Conservation (phyloP, 2,888 invertebrate species). For the Caradrina kadenii region DNA sequence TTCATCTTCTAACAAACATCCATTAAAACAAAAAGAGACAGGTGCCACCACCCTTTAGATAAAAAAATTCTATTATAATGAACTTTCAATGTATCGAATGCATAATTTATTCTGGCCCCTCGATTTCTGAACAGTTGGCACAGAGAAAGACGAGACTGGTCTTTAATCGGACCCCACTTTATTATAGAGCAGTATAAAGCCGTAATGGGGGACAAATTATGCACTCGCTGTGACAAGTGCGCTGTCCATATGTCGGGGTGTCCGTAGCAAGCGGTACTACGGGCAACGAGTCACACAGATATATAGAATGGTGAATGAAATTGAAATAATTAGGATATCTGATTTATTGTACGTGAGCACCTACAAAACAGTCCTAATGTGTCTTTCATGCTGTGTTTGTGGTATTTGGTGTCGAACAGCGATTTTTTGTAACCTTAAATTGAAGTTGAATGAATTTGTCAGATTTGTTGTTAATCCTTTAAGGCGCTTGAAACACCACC, state of each 20-base stretch:
- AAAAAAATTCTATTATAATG: slow-evolving; percentile 84
- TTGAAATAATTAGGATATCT: background rate
- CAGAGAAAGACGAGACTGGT: slow-evolving; percentile 86
- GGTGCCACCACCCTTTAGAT: slow-evolving; percentile 77
- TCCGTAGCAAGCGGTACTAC: slow-evolving; percentile 79
- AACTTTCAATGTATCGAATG: slow-evolving; percentile 87
- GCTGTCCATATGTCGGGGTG: slow-evolving; percentile 87
- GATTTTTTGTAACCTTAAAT: too few species aligned
- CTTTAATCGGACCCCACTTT: slow-evolving; percentile 86
- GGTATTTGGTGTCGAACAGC: too few species aligned
- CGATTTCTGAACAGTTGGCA: slow-evolving; percentile 83
- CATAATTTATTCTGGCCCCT: slow-evolving; percentile 84
- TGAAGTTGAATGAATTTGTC: too few species aligned
- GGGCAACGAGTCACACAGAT: slow-evolving; percentile 68
- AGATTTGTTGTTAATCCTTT: too few species aligned
- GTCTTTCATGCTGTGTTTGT: too few species aligned
- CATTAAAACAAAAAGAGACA: slow-evolving; percentile 74
- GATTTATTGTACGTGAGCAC: background rate
- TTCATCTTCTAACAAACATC: slow-evolving; percentile 25
- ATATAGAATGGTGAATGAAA: background rate
- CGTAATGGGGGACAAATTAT: slow-evolving; percentile 89
- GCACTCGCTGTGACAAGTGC: slow-evolving; percentile 85
- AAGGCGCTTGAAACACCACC: too few species aligned
- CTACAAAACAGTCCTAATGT: too few species aligned
- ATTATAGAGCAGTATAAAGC: slow-evolving; percentile 78